Evolutionary conservation across 2,113 vertebrate species (phyloP).

Genomic region (human (Homo sapiens)): GRCh38 chr7:99780001-99780500

Average conservation of each 20-base stretch:
- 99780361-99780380: background rate
- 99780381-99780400: background rate
- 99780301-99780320: background rate
- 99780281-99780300: background rate
- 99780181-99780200: background rate
- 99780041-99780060: slow-evolving; percentile 89
- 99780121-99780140: too few relatives aligned
- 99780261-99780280: background rate
- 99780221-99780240: background rate
- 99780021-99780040: slow-evolving; percentile 87
- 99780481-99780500: background rate
- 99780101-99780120: background rate
- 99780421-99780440: background rate
- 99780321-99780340: background rate
- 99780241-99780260: background rate
- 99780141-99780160: background rate
- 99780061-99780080: slow-evolving; percentile 81
- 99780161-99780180: background rate
- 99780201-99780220: background rate
- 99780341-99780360: background rate
- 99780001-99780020: slow-evolving; percentile 82
- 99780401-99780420: background rate
- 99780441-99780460: background rate
- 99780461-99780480: background rate
- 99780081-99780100: slow-evolving; percentile 83